Evolutionary conservation across 2,113 vertebrate genomes (phyloP), one percentile per base, ranked within the genome.

Genomic region (Galeopterus variegatus): DNA sequence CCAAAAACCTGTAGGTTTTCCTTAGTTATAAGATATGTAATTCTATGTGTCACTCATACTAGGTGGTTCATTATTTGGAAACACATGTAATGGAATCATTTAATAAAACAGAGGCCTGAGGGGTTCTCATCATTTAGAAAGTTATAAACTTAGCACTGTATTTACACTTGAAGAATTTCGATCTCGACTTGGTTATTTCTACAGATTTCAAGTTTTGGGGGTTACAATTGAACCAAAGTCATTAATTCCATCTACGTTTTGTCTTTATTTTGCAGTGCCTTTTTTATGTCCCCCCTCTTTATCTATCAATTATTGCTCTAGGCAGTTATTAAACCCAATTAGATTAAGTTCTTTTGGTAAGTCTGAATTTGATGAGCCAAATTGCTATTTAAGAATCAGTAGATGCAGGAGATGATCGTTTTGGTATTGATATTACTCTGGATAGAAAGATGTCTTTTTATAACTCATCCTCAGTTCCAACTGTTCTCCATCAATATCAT

Each of bases 301-400:
- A 96, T 92, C 90, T 94, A 94, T 48, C 97, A 98, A 97, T 98
- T 97, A 96, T 95, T 0, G 17, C 94, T 95, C n/a, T 15, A 98
- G 94, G 96, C 95, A 96, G 17, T 90, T 92, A n/a, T 92, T 94
- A 98, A 56, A 97, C 88, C 48, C 52, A 95, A 79, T 95, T 95
- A 97, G 69, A 94, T 1, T 84, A 52, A 98, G 24, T 93, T 93
- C 70, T 95, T 98, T 84, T 95, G 69, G 91, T 96, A 95, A 95
- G 19, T 92, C 85, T 98, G 91, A 69, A 96, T 96, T 93, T 97
- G 82, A 81, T 36, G 1, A 98, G 48, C 92, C 56, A 54, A 48
- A 52, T 9, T 97, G 17, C 94, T 97, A 96, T 94, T 97, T 97
- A 88, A 97, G 95, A 97, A 98, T 96, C 62, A 96, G 67, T 85